Evolutionary conservation across 2,797 vertebrate species (phyloP).

Genomic region (Epinephelus malabaricus): DNA sequence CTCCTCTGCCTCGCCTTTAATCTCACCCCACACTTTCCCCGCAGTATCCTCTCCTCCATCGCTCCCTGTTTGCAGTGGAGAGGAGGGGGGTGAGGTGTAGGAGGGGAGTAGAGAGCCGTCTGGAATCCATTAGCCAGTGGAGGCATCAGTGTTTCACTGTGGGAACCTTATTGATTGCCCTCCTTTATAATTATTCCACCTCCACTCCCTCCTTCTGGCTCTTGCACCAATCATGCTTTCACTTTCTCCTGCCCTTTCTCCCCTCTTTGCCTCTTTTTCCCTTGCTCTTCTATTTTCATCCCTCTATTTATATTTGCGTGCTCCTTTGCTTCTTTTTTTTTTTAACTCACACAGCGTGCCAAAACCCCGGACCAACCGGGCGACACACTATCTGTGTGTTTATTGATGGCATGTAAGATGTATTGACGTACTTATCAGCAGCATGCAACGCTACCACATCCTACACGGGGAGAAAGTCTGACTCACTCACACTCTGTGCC

Average conservation of each 20-base stretch:
- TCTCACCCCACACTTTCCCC: constrained; percentile 45
- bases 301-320: constrained; percentile 21
- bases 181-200: constrained; percentile 86
- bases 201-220: constrained; percentile 68
- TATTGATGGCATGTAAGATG: constrained; percentile 32
- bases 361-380: not conserved
- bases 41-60: constrained; percentile 54
- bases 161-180: constrained; percentile 89
- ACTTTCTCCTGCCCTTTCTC: constrained; percentile 30
- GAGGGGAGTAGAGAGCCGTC: constrained; percentile 58
- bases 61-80: constrained; percentile 38
- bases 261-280: constrained; percentile 16
- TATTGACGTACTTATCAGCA: constrained; percentile 50
- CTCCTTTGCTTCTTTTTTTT: not conserved
- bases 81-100: constrained; percentile 37
- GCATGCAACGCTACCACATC: constrained; percentile 51
- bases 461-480: constrained; percentile 36
- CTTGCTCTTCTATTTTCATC: constrained; percentile 34
- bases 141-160: constrained; percentile 84
- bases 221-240: constrained; percentile 58
- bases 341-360: not conserved
- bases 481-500: not conserved
- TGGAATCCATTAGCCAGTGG: constrained; percentile 85
- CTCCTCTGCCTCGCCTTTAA: constrained; percentile 42
- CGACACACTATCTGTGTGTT: constrained; percentile 30